These are phyloP conservation scores for Myiozetetes cayanensis DNA, from an alignment of 2,113 vertebrate genomes.

Conservation along the genomic window DNA sequence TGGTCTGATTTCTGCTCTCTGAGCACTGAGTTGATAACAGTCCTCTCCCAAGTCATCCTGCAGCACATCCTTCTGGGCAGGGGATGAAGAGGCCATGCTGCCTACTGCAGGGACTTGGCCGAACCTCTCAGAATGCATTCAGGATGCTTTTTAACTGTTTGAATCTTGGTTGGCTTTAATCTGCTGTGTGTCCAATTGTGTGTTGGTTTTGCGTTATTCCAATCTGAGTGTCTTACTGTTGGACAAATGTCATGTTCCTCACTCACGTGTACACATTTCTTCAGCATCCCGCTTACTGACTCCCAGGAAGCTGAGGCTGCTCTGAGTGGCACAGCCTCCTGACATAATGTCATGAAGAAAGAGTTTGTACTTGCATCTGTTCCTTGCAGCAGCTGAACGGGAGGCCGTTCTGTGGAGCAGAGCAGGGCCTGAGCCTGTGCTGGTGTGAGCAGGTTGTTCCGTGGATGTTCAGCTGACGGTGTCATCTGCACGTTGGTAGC, in stretches of 20 bases:
- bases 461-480: neutral
- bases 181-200: neutral
- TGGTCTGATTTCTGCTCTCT: neutral
- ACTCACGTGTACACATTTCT: neutral
- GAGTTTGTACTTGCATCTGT: neutral
- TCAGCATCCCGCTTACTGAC: neutral
- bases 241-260: neutral
- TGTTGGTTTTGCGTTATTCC: slow-evolving; percentile 43
- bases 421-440: neutral
- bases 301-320: neutral
- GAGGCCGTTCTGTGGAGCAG: neutral
- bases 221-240: neutral
- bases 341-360: neutral
- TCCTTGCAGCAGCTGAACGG: neutral
- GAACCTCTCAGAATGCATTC: neutral
- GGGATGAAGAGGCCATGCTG: neutral
- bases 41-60: neutral
- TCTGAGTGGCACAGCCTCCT: neutral
- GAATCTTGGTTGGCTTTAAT: slow-evolving; percentile 59
- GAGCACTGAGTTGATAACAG: neutral
- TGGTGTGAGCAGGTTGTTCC: neutral
- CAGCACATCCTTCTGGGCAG: neutral
- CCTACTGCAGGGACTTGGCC: neutral
- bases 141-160: slow-evolving; percentile 35
- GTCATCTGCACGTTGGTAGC: neutral